phyloP scores from a whole-genome alignment of 1,140 invertebrate genomes.

The Aplysia californica region DNA sequence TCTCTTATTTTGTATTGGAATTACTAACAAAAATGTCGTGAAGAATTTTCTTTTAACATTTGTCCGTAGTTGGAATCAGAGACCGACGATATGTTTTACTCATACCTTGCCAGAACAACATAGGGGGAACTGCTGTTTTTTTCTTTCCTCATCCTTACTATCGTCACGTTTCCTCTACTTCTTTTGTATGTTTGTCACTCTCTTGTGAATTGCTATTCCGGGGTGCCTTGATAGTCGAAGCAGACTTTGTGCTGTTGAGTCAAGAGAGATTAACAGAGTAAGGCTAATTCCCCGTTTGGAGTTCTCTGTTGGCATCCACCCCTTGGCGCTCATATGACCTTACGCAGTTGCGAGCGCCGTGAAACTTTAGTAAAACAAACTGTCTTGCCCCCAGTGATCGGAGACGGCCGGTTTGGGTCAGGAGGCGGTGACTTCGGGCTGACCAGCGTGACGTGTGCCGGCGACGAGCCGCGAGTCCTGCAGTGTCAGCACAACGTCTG shows the following conservation, averaged over 20 bases:
- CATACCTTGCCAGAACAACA: too few relatives aligned
- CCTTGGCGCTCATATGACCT: not conserved
- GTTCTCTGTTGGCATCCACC: not conserved
- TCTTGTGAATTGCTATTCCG: not conserved
- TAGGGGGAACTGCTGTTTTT: too few relatives aligned
- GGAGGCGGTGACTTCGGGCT: conserved; percentile 15
- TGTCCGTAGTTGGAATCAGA: too few relatives aligned
- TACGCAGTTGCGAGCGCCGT: not conserved
- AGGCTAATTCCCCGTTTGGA: not conserved
- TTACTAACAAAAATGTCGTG: too few relatives aligned
- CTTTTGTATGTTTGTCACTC: too few relatives aligned
- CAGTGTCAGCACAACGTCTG: conserved; percentile 40
- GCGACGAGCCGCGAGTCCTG: conserved; percentile 39
- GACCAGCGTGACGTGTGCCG: conserved; percentile 34
- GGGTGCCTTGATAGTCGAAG: not conserved
- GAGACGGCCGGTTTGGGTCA: conserved; percentile 28
- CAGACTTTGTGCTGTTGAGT: not conserved
- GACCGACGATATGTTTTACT: too few relatives aligned
- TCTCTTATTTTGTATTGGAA: too few relatives aligned
- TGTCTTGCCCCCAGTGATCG: conserved; percentile 21
- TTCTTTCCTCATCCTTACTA: too few relatives aligned
- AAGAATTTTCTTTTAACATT: too few relatives aligned
- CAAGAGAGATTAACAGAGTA: too few relatives aligned
- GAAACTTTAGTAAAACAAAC: too few relatives aligned
- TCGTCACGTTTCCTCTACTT: too few relatives aligned